These are phyloP conservation scores for Leiothrix lutea DNA, from an alignment of 2,113 vertebrate genomes.

Conservation along the genomic window DNA sequence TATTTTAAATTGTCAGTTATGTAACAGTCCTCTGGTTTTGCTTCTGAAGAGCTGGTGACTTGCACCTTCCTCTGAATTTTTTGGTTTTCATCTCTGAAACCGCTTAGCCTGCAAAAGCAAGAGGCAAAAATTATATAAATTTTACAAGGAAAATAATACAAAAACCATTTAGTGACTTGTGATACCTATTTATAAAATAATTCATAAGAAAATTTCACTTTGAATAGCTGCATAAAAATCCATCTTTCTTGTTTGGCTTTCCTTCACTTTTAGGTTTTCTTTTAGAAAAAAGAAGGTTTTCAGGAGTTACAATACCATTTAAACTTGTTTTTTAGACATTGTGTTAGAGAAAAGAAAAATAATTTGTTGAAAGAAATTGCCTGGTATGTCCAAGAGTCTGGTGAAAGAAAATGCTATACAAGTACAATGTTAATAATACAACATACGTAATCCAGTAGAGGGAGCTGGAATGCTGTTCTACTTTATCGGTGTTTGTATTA, in stretches of 20 bases:
- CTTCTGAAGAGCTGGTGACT: neutral
- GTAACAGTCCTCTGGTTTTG: neutral
- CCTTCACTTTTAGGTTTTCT: neutral
- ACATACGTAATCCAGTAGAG: constrained; percentile 10
- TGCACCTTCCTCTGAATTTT: neutral
- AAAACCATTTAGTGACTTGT: neutral
- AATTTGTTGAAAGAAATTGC: neutral
- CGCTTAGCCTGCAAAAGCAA: neutral
- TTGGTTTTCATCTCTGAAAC: neutral
- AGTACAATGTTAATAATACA: neutral
- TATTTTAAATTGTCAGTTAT: neutral
- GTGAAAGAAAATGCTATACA: neutral
- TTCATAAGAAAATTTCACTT: neutral
- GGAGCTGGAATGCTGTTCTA: constrained; percentile 30
- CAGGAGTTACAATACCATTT: neutral
- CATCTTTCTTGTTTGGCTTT: neutral
- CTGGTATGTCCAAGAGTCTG: neutral
- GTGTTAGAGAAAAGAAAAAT: neutral
- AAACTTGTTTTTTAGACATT: neutral
- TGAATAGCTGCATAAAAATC: neutral
- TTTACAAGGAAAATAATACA: neutral
- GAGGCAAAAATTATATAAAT: neutral
- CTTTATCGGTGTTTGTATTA: neutral
- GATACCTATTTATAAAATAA: neutral
- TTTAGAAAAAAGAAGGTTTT: neutral